Evolutionary conservation across 2,888 invertebrate species (phyloP), one percentile per base, ranked within the genome.

Genomic region (Scelioninae gen. 2): DNA sequence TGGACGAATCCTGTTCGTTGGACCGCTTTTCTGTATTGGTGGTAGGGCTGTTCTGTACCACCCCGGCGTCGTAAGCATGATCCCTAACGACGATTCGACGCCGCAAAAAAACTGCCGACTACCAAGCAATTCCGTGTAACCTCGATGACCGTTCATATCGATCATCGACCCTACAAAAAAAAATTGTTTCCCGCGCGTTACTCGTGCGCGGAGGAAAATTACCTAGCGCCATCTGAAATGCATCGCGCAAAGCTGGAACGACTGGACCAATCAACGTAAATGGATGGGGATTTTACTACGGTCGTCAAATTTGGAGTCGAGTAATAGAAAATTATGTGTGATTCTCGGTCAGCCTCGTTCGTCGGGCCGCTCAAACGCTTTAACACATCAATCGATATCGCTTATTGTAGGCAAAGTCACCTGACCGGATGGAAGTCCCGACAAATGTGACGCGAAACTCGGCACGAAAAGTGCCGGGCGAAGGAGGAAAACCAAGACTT

Each of bases 271-370:
- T 55, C 0, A 55, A 55, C 19, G 0, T 4, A 41, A 39, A 41
- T n/a, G n/a, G n/a, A n/a, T n/a, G n/a, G n/a, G n/a, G n/a, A n/a
- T n/a, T n/a, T n/a, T n/a, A n/a, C n/a, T n/a, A n/a, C n/a, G 16
- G 19, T 46, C 16, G 9, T 22, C 37, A 22, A 48, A 61, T 39
- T 48, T 39, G 16, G 16, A 35, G 2, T 28, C 35, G 39, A 33
- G n/a, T n/a, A n/a, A 19, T 52, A 22, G 9, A 33, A 33, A 18
- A 31, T 15, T 33, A 45, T 9, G 9, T 7, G 4, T 46, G 37
- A 7, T 48, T 35, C 39, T 55, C 22, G 19, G 57, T 57, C 57
- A 48, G 57, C 67, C 50, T 67, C 67, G 57, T 67, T 43, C 67
- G 50, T 50, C 11, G 50, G 67, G 33, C 58, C 48, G 18, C 48